phyloP scores from a whole-genome alignment of 2,888 invertebrate species.

The Calephelis perditalis region DNA sequence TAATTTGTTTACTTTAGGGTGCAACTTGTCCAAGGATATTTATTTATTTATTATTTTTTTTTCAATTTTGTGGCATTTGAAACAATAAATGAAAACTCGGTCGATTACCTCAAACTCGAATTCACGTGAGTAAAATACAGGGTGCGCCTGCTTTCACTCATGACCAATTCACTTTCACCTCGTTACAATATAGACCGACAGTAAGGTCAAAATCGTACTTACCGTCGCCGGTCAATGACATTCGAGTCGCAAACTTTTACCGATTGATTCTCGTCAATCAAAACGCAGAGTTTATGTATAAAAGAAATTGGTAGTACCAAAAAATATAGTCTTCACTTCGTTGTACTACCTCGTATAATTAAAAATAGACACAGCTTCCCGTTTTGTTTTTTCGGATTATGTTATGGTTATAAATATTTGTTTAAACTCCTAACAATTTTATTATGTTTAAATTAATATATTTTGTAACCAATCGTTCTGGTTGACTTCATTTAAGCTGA shows the following conservation, averaged over 20 bases:
- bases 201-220: slow-evolving; percentile 40
- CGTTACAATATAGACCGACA: slow-evolving; percentile 40
- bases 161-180: slow-evolving; percentile 43
- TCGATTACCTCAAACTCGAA: slow-evolving; percentile 29
- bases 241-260: slow-evolving; percentile 45
- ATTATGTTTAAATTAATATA: no score
- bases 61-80: not conserved
- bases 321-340: no score
- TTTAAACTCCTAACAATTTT: no score
- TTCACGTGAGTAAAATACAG: slow-evolving; percentile 30
- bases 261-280: slow-evolving; percentile 21
- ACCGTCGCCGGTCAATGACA: slow-evolving; percentile 35
- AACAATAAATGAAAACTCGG: slow-evolving; percentile 17
- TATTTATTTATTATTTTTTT: no score
- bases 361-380: not conserved
- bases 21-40: no score
- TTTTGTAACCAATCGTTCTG: no score
- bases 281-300: not conserved
- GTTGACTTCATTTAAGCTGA: no score
- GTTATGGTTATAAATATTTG: no score
- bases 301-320: no score
- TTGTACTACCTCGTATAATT: not conserved
- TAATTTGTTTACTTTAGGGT: no score
- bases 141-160: slow-evolving; percentile 45
- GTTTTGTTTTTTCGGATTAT: no score